Base-by-base conservation (phyloP, 2,888 invertebrate species). In the Lasiommata megera region DNA sequence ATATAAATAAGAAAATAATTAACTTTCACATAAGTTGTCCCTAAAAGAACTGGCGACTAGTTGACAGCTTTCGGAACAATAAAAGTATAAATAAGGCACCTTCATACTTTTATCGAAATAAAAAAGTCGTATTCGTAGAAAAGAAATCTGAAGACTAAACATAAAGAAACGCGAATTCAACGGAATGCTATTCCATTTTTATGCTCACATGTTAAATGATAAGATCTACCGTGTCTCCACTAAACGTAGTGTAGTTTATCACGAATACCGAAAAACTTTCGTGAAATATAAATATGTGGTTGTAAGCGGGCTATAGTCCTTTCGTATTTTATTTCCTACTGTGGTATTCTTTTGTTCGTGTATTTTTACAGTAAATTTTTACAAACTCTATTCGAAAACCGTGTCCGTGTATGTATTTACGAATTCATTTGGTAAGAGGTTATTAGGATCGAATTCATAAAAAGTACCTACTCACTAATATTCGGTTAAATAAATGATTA, bases 151-250 rank as follows among this genome's bases (percentile, higher is more conserved):
- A 60, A 73, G 76, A 84, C 87, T 82, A 84, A 81, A 67, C 74
- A 61, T 65, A 72, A 72, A 67, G 61, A 67, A 69, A 77, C 67
- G 68, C 69, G 71, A 72, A 67, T 64, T 58, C 58, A 63, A 62
- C 66, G 62, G 64, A 67, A 57, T 63, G 67, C 70, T 70, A 77
- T 74, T 69, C 62, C 70, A 74, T 79, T 80, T 82, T 81, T 80
- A 81, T 84, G 76, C 68, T 71, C 81, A 79, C 74, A 84, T 80
- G 78, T 73, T 71, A 70, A 73, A 69, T 70, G 77, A 80, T 82
- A 80, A 75, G 68, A 78, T 72, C 72, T 70, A 66, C 68, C 74
- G 71, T 73, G 72, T 70, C 57, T 56, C 31, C 68, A 69, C 69
- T 73, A 76, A 73, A 79, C 68, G 71, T 73, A 79, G 73, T 76